Evolutionary conservation across 2,797 vertebrate species (phyloP), one percentile per base, ranked within the genome.

Genomic region (Picus viridis): DNA sequence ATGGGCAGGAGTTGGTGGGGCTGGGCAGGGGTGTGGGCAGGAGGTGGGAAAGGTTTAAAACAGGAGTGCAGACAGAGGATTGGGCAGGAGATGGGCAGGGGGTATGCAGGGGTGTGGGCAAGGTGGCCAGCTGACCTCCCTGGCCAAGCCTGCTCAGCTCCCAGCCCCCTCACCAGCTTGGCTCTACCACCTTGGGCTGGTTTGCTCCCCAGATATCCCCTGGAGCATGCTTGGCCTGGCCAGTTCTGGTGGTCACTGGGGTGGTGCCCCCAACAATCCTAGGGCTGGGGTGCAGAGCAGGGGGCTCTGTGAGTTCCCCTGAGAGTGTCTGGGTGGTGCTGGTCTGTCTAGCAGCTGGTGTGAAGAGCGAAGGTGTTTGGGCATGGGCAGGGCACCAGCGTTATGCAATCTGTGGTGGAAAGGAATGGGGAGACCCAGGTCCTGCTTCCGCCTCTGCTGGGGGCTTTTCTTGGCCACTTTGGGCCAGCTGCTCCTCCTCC

Each of bases 391-490:
- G 94, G 90, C 83, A 20, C n/a, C 1, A 4, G 75, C 7, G 24
- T 89, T 90, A 92, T 83, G 89, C 91, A 94, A 93, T 77, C 78
- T 17, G 34, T 59, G 87, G 82, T 87, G 87, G 91, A 83, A 93
- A 89, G 93, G 90, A 90, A 74, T 71, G 68, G 92, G 93, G 92
- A 89, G 88, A 94, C 86, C 82, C 5, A 5, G 82, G 75, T 93
- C 64, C 64, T 87, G 45, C 88, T 95, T 95, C 93, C 29, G 30
- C 30, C 86, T 95, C 89, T 58, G 76, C 85, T n/a, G 1, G 36
- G 85, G 53, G 16, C 62, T 93, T 93, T 93, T 58, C 45, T 78
- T 9, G n/a, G 41, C 36, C 10, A 1, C 69, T 83, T 62, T 11
- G 76, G 72, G 72, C 2, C 26, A 92, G 78, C 82, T 68, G 75